These are phyloP conservation scores for Amyelois transitella DNA, from an alignment of 1,140 invertebrate species.

Conservation along the genomic window DNA sequence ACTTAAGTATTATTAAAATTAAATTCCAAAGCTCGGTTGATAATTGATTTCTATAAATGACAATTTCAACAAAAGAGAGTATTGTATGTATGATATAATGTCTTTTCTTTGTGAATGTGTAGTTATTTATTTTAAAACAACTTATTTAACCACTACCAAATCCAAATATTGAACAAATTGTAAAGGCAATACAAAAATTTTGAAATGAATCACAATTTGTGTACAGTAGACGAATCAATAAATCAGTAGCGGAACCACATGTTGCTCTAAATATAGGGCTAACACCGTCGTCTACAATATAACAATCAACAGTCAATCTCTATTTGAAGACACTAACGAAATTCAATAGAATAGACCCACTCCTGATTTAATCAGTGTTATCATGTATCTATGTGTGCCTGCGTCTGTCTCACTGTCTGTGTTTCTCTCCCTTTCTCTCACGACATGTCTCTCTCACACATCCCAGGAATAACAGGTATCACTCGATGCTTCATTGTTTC, in stretches of 20 bases:
- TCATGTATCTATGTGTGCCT: slow-evolving; percentile 57
- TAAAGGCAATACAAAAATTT: no score
- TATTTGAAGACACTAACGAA: background rate
- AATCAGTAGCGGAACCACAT: slow-evolving; percentile 10
- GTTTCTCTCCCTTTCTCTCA: slow-evolving; percentile 68
- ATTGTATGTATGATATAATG: no score
- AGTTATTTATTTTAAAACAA: no score
- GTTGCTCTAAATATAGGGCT: background rate
- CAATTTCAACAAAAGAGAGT: no score
- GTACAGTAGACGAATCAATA: background rate
- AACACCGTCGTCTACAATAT: background rate
- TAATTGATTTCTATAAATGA: no score
- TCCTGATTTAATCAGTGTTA: slow-evolving; percentile 14
- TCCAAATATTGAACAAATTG: no score
- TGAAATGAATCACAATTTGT: background rate
- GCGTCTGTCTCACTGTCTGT: slow-evolving; percentile 71
- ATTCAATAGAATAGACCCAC: slow-evolving; percentile 12
- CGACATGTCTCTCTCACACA: slow-evolving; percentile 65
- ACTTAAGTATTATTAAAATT: no score
- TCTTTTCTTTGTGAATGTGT: no score
- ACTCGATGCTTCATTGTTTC: slow-evolving; percentile 49
- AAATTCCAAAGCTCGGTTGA: no score
- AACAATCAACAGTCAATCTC: background rate
- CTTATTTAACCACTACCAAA: no score
- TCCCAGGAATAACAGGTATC: slow-evolving; percentile 72